Conservation (phyloP, 2,797 vertebrate genomes). For the Bradypus variegatus region DNA sequence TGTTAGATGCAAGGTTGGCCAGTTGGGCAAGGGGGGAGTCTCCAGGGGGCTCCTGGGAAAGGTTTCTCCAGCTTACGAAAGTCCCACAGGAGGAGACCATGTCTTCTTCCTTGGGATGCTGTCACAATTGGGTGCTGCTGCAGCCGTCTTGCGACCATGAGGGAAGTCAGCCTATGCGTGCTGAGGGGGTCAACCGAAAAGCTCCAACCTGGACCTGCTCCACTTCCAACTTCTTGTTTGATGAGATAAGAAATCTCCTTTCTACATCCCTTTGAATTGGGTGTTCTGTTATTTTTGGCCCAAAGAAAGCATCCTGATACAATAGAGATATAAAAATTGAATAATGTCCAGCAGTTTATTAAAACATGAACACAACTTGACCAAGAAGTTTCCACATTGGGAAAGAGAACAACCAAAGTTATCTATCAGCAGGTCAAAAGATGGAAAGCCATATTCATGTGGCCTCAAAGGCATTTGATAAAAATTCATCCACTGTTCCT, state of each 20-base stretch:
- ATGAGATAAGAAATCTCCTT: not conserved
- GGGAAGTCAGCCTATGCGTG: accelerated
- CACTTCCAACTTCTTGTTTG: not conserved
- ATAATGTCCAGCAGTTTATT: too few relatives aligned
- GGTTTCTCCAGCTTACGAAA: too few relatives aligned
- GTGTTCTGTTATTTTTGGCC: not conserved
- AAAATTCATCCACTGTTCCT: not conserved
- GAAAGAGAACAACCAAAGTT: not conserved
- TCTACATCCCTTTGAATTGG: too few relatives aligned
- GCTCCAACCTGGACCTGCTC: not conserved
- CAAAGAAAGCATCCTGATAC: too few relatives aligned
- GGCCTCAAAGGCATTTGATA: not conserved
- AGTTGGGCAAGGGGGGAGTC: not conserved
- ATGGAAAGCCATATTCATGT: not conserved
- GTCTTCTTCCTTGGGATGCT: too few relatives aligned
- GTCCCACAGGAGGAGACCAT: not conserved
- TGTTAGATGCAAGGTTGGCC: not conserved
- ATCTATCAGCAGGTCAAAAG: not conserved
- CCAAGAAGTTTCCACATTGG: too few relatives aligned
- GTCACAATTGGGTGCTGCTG: too few relatives aligned
- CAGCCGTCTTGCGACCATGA: accelerated
- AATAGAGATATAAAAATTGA: too few relatives aligned
- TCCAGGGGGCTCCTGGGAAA: not conserved
- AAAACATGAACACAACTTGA: too few relatives aligned
- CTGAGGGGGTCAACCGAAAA: not conserved